Evolutionary conservation across 2,113 vertebrate genomes (phyloP).

Genomic region (Plotosus lineatus): DNA sequence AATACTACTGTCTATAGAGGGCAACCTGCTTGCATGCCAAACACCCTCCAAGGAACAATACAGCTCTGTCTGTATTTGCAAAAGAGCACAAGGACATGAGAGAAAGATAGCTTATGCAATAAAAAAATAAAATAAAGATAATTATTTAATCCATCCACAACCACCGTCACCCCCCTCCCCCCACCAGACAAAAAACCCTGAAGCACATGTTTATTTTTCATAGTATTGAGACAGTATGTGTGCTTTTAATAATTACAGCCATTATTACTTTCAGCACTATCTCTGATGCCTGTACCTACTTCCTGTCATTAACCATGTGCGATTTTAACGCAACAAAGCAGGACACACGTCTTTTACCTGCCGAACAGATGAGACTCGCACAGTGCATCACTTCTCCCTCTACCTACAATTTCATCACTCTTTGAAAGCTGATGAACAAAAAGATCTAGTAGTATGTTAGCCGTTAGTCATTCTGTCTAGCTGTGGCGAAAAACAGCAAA

Average conservation of each 20-base stretch:
- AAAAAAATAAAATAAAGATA: not conserved
- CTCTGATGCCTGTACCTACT: not conserved
- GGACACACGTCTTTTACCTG: not conserved
- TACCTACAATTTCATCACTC: not conserved
- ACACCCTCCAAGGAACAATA: not conserved
- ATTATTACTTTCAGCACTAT: not conserved
- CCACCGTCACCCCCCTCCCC: not conserved
- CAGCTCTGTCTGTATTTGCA: not conserved
- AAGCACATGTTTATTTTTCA: not conserved
- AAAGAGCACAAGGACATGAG: constrained; percentile 1
- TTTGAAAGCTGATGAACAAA: not conserved
- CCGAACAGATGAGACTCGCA: not conserved
- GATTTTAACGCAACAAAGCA: not conserved
- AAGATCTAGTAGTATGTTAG: not conserved
- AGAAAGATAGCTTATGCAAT: not conserved
- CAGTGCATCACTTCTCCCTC: not conserved
- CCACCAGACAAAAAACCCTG: not conserved
- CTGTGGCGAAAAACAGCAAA: not conserved
- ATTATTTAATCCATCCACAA: not conserved
- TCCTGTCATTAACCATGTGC: too few species aligned
- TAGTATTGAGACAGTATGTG: not conserved
- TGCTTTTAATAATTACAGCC: not conserved
- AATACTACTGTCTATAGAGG: not conserved
- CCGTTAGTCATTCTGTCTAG: not conserved
- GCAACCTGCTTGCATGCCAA: not conserved